phyloP scores from a whole-genome alignment of 2,113 vertebrate genomes.

The Lethenteron reissneri region DNA sequence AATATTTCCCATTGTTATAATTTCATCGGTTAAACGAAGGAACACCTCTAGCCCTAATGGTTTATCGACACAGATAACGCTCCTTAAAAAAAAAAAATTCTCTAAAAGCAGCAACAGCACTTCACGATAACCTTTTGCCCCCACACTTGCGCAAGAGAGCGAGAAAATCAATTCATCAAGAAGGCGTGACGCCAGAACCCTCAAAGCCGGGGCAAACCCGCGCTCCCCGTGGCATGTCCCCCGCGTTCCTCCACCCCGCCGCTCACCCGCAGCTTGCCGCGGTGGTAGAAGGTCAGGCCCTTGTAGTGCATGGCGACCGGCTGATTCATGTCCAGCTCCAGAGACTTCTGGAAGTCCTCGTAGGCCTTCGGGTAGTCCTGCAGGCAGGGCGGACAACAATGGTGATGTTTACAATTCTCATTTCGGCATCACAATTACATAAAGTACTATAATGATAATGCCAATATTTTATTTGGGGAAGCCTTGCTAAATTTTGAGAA shows the following conservation, averaged over 20 bases:
- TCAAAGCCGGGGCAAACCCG: too few relatives aligned
- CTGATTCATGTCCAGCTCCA: conserved; percentile 81
- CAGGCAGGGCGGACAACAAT: too few relatives aligned
- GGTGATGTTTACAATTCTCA: too few relatives aligned
- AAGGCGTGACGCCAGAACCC: too few relatives aligned
- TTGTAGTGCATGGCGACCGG: conserved; percentile 89
- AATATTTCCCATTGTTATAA: too few relatives aligned
- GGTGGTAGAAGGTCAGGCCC: conserved; percentile 88
- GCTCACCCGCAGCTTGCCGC: conserved; percentile 75
- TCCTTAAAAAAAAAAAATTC: too few relatives aligned
- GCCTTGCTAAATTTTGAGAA: too few relatives aligned
- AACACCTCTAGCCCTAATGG: too few relatives aligned
- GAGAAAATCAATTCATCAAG: not conserved
- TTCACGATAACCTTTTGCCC: not conserved
- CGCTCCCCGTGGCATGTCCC: too few relatives aligned
- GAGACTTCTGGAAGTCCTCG: conserved; percentile 72
- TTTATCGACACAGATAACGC: too few relatives aligned
- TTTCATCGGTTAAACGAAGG: too few relatives aligned
- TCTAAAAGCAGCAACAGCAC: not conserved
- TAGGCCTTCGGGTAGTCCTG: conserved; percentile 80
- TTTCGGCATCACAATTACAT: not conserved
- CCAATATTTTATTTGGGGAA: not conserved
- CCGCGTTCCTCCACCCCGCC: too few relatives aligned
- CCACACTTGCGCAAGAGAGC: not conserved
- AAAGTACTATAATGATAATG: not conserved